Evolutionary conservation across 1,140 invertebrate genomes (phyloP), one percentile per base, ranked within the genome.

Genomic region (Eupeodes corollae): DNA sequence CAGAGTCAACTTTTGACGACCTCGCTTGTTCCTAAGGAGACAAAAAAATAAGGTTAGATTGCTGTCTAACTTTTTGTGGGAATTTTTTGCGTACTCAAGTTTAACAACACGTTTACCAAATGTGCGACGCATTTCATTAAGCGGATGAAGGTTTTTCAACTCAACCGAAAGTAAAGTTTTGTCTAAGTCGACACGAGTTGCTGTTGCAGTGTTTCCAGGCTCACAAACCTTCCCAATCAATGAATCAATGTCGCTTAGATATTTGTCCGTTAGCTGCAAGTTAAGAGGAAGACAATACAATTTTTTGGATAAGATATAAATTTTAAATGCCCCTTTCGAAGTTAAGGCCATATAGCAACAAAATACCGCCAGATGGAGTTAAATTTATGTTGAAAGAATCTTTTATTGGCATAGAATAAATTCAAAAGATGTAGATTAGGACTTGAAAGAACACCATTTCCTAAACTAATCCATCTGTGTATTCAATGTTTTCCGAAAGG

Each of bases 101-200:
- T 64, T 67, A 5, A 88, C 74, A 46, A 86, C 81, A 67, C 83
- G 83, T 10, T 82, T 81, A 6, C 90, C 89, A 76, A 93, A 93
- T 55, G 89, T 85, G 57, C 79, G 79, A 48, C 81, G 84, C 51
- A 92, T 70, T 71, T 94, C 91, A 71, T 88, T 86, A 45, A 83
- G 82, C 30, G 83, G 77, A 72, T 90, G 91, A 5, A 94, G 69
- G 68, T 88, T 73, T 61, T 84, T 87, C 44, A 77, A 72, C 42
- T 88, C 80, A 3, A 88, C 70, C 26, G 58, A 70, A 10, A 89
- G 58, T 32, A 81, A 62, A 44, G 71, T 67, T 45, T 79, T 75
- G 44, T 68, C 67, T 5, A 64, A 55, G 46, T 54, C 54, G 10
- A 52, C 12, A 13, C 51, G 39, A 44, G 15, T 41, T 44, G 2